Evolutionary conservation across 2,797 vertebrate species (phyloP).

Genomic region (Triplophysa bombifrons): DNA sequence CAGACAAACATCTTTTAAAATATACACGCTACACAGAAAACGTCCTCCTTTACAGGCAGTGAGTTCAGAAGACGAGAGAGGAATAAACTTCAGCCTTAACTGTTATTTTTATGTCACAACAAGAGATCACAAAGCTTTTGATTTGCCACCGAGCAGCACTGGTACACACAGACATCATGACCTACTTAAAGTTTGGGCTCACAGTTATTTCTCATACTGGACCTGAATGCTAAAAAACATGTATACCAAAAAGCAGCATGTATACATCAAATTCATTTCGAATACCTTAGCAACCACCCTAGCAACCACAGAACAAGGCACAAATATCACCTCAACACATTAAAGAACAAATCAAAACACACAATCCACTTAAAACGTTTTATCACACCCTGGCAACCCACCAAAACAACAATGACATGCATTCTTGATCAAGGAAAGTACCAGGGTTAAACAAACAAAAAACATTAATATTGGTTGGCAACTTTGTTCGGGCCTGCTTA

Average conservation of each 20-base stretch:
- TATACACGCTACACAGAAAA: neutral
- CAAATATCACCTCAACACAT: neutral
- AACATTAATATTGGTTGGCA: too few relatives aligned
- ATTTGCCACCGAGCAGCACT: constrained; percentile 32
- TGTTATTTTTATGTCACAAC: constrained; percentile 42
- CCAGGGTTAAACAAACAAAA: too few relatives aligned
- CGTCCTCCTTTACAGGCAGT: constrained; percentile 25
- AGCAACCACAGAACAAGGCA: too few relatives aligned
- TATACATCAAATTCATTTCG: too few relatives aligned
- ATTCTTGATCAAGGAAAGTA: neutral
- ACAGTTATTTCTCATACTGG: constrained; percentile 34
- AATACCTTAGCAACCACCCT: neutral
- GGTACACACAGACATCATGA: constrained; percentile 51
- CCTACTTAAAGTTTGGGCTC: constrained; percentile 56
- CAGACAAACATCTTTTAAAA: constrained; percentile 32
- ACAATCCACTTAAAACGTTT: too few relatives aligned
- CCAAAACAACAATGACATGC: neutral
- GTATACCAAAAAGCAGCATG: too few relatives aligned
- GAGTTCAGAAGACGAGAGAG: constrained; percentile 6
- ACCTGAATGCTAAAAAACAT: constrained; percentile 14
- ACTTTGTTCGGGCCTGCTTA: too few relatives aligned
- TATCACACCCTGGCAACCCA: neutral
- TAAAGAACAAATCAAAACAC: too few relatives aligned
- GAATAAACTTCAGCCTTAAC: constrained; percentile 35
- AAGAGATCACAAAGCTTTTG: constrained; percentile 41